Conservation (phyloP, 1,140 invertebrate genomes). For the Trichonephila clavata region DNA sequence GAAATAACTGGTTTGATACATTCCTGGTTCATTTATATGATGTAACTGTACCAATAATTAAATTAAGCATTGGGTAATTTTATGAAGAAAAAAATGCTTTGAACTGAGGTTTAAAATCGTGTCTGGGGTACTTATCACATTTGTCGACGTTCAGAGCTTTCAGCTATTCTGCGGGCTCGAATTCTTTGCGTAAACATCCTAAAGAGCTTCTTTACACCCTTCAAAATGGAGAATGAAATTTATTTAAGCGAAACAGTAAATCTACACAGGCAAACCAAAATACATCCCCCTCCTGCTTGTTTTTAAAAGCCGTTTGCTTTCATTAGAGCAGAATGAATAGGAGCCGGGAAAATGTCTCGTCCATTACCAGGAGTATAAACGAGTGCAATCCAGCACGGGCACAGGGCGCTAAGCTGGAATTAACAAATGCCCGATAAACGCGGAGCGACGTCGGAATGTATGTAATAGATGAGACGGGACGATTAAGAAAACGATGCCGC, state of each 20-base stretch:
- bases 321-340: slow-evolving; percentile 17
- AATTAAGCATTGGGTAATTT: no score
- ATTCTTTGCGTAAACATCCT: neutral
- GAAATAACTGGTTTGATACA: no score
- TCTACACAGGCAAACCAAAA: neutral
- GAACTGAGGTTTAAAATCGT: no score
- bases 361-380: neutral
- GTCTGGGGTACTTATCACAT: no score
- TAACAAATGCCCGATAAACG: slow-evolving; percentile 25
- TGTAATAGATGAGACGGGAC: slow-evolving; percentile 56
- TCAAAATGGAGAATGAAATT: neutral
- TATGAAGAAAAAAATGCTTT: no score
- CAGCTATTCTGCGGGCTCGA: no score
- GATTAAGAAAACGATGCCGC: slow-evolving; percentile 64
- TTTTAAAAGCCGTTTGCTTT: neutral
- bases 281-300: neutral
- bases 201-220: neutral
- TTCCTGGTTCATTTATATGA: no score
- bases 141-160: no score
- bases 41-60: no score
- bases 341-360: neutral
- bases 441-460: slow-evolving; percentile 44
- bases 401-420: neutral
- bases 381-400: neutral
- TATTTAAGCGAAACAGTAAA: slow-evolving; percentile 23